Base-by-base conservation (phyloP, 2,797 vertebrate species). In the Halcyon smyrnensis region DNA sequence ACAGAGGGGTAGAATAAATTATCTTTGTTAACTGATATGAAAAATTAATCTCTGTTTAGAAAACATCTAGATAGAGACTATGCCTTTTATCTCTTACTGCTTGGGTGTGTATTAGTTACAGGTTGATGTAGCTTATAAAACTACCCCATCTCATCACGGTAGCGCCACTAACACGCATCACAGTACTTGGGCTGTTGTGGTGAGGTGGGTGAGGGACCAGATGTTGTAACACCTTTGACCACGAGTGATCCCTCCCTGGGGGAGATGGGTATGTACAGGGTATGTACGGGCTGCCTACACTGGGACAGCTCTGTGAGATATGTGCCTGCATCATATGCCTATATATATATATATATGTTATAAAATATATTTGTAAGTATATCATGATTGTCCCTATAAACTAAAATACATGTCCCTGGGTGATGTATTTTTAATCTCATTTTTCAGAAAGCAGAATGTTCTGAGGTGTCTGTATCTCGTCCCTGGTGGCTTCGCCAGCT, bases 371-470 rank as follows among this genome's bases (percentile, higher is more conserved):
- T 51, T 43, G 24, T 9, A 8, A 14, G 36, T 10, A 9, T 11
- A 1, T 11, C 3, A 0, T 3, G 5, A 3, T 16, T 24, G 23
- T 54, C 32, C 64, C 23, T 34, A 2, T 30, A 32, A 34, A 27
- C 28, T 8, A 7, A 68, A 64, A 9, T 0, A 8, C 11, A 0
- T 0, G 0, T 9, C 54, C 64, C 60, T 34, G 46, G 7, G 30
- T 19, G 24, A 15, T 1, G 11, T 6, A 1, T 24, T 56, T 81
- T 17, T 45, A 46, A 17, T 23, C 60, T 80, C 17, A 3, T 4
- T 3, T 77, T 69, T 53, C 17, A 53, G 32, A 30, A 36, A 36
- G 18, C 13, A 8, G 4, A 15, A 2, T 5, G 0, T 28, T 8
- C 21, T 0, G 19, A 30, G 45, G 34, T 19, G 21, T 45, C 54